phyloP scores from a whole-genome alignment of 2,888 invertebrate species.

The Caenorhabditis plicata region DNA sequence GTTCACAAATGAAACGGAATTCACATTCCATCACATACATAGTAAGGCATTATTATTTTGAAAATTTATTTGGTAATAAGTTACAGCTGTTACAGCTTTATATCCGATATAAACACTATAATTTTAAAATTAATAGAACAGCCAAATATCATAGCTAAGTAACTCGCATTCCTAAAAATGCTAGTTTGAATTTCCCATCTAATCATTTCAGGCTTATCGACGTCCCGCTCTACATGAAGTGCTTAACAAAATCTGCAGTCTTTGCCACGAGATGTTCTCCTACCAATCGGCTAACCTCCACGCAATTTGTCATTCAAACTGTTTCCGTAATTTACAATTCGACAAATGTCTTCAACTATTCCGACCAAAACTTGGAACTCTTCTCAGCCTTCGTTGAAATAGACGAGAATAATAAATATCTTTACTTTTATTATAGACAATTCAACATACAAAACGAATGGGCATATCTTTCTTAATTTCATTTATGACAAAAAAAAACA shows the following conservation, averaged over 20 bases:
- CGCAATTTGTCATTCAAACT: slow-evolving; percentile 51
- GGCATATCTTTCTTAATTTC: too few relatives aligned
- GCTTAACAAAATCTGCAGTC: slow-evolving; percentile 51
- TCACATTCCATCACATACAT: too few relatives aligned
- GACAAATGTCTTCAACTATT: slow-evolving; percentile 39
- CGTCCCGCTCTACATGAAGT: slow-evolving; percentile 51
- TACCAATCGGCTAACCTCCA: slow-evolving; percentile 49
- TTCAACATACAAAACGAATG: too few relatives aligned
- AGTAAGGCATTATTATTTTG: too few relatives aligned
- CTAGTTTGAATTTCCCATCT: not conserved
- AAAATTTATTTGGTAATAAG: too few relatives aligned
- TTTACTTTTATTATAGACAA: not conserved
- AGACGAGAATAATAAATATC: not conserved
- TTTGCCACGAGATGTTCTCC: slow-evolving; percentile 59
- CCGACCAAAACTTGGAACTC: slow-evolving; percentile 12
- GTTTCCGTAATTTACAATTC: slow-evolving; percentile 51
- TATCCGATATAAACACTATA: too few relatives aligned
- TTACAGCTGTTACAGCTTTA: too few relatives aligned
- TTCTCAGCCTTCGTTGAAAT: slow-evolving; percentile 1
- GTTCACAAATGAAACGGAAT: too few relatives aligned
- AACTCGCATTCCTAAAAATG: too few relatives aligned
- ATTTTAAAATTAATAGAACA: too few relatives aligned
- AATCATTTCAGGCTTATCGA: slow-evolving; percentile 41
- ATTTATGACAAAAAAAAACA: not conserved
- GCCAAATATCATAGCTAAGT: too few relatives aligned